phyloP scores from a whole-genome alignment of 2,797 vertebrate species.

The Melanotaenia pygmaea region DNA sequence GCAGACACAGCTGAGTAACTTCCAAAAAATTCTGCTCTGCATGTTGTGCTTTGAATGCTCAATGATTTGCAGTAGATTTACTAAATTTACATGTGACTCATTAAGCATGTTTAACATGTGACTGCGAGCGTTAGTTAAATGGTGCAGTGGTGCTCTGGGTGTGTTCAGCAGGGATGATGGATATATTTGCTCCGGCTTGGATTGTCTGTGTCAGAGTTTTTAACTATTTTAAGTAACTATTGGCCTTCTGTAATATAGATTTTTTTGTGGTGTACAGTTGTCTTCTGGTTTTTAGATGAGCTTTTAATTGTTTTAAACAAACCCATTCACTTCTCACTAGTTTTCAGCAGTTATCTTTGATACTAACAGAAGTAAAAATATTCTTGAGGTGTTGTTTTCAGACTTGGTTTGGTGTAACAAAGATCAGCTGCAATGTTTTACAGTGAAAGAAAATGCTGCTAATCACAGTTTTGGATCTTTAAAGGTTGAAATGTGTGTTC shows the following conservation, averaged over 20 bases:
- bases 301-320: too few relatives aligned
- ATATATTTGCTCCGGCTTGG: background rate
- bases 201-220: background rate
- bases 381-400: too few relatives aligned
- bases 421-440: too few relatives aligned
- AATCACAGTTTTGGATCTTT: background rate
- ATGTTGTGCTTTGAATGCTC: constrained; percentile 20
- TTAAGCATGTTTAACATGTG: background rate
- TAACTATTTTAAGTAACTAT: too few relatives aligned
- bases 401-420: too few relatives aligned
- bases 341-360: too few relatives aligned
- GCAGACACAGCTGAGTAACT: constrained; percentile 8
- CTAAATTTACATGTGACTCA: background rate
- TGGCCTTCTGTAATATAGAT: too few relatives aligned
- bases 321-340: too few relatives aligned
- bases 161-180: background rate
- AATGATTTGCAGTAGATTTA: constrained; percentile 10
- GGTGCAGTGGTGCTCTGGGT: background rate
- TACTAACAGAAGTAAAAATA: too few relatives aligned
- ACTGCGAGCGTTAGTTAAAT: background rate
- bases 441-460: too few relatives aligned
- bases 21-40: constrained; percentile 14
- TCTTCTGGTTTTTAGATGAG: too few relatives aligned
- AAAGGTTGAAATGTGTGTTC: background rate
- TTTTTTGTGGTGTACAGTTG: too few relatives aligned